Evolutionary conservation across 2,888 invertebrate species (phyloP), one percentile per base, ranked within the genome.

Genomic region (Actias luna): DNA sequence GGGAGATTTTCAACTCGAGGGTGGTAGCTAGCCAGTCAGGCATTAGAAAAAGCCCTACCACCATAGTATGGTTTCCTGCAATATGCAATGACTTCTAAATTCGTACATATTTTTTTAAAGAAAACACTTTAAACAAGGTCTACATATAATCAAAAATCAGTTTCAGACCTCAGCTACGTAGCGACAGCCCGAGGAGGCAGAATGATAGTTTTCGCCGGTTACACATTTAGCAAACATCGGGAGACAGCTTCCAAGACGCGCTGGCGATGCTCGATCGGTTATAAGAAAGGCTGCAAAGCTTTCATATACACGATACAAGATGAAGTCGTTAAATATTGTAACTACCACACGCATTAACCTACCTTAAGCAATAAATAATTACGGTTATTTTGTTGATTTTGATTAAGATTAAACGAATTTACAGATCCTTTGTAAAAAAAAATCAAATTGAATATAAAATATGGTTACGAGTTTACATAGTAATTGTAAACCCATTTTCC

Each of bases 191-290:
- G 29, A 27, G 52, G 27, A 25, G 2, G 1, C 27, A 52, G 5
- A 27, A 25, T 52, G 52, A 16, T 52, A 52, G 12, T 52, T 16
- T 52, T 5, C 27, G 14, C 7, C 14, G 27, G 52, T 52, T 27
- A 52, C 16, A 52, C 27, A 1, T 52, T 27, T 27, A 52, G 27
- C 27, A 52, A 14, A n/a, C 29, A 52, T 5, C 2, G 27, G 1
- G 52, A 14, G 3, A 14, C 52, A 1, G 65, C 57, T 0, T 0
- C n/a, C 10, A 66, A 58, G 36, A 66, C 55, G 0, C 55, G 75
- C 1, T 82, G 82, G 82, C 63, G 65, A 0, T 82, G 82, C 29
- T 76, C 77, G 5, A 76, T 76, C 0, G 75, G 77, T 10, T 65
- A 71, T n/a, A 65, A 66, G 0, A 74, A 69, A n/a, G 76, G 77